Evolutionary conservation across 2,113 vertebrate species (phyloP).

Genomic region (Anseranas semipalmata): DNA sequence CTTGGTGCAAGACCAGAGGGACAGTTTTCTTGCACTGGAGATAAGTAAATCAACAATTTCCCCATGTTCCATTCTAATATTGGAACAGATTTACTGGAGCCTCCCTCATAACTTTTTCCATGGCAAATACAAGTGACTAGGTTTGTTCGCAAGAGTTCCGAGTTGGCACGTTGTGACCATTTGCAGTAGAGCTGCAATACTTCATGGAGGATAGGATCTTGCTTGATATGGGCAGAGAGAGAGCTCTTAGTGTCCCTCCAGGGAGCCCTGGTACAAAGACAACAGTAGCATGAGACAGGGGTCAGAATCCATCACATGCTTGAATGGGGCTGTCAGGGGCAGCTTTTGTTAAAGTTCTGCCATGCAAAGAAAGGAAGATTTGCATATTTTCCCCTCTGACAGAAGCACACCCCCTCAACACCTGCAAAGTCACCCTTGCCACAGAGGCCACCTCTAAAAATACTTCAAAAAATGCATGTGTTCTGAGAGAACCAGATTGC

Average conservation of each 20-base stretch:
- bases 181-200: neutral
- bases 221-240: neutral
- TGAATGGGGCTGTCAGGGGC: neutral
- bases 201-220: neutral
- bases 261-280: neutral
- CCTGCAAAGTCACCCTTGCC: neutral
- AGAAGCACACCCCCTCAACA: neutral
- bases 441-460: neutral
- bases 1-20: neutral
- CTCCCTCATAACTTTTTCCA: neutral
- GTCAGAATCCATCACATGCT: neutral
- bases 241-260: neutral
- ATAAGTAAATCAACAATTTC: neutral
- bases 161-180: neutral
- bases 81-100: neutral
- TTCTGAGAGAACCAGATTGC: neutral
- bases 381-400: slow-evolving; percentile 12
- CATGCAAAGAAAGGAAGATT: neutral
- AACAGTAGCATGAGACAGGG: neutral
- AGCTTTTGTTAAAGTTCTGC: slow-evolving; percentile 15
- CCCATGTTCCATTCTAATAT: neutral
- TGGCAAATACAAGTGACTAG: neutral
- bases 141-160: neutral
- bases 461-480: neutral
- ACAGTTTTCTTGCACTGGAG: neutral